These are phyloP conservation scores for Drosophila infuscata DNA, from an alignment of 2,888 invertebrate species.

Conservation along the genomic window DNA sequence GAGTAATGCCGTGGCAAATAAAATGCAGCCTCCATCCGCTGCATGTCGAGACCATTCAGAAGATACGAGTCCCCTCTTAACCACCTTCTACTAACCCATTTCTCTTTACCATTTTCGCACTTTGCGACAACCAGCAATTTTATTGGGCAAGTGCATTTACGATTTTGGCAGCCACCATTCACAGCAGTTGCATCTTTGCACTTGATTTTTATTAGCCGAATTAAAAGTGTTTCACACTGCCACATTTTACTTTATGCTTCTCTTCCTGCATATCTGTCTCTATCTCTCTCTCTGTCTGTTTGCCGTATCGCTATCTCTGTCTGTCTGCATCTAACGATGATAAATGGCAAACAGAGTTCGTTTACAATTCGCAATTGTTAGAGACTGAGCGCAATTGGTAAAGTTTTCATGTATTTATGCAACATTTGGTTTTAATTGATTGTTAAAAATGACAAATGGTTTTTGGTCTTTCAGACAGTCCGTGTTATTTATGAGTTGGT, in stretches of 20 bases:
- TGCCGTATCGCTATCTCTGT: background rate
- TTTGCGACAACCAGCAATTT: conserved; percentile 1
- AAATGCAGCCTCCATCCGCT: conserved; percentile 31
- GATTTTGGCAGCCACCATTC: conserved; percentile 26
- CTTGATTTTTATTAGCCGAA: conserved; percentile 53
- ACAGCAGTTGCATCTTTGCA: conserved; percentile 39
- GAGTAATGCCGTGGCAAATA: conserved; percentile 31
- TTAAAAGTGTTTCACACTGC: conserved; percentile 32
- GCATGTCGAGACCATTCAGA: conserved; percentile 10
- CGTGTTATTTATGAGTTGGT: conserved; percentile 62
- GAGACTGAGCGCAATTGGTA: conserved; percentile 31
- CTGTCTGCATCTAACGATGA: conserved; percentile 56
- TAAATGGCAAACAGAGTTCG: conserved; percentile 53
- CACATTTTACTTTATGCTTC: conserved; percentile 11
- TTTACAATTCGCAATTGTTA: conserved; percentile 55
- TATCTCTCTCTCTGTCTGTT: background rate
- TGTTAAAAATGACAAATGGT: conserved; percentile 78
- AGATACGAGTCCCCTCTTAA: background rate
- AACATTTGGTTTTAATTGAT: conserved; percentile 80
- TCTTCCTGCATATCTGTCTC: background rate
- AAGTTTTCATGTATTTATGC: conserved; percentile 76
- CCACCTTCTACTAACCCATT: background rate
- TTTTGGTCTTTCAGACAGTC: conserved; percentile 23
- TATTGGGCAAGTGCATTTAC: conserved; percentile 30
- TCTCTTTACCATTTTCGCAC: conserved; percentile 8